phyloP scores from a whole-genome alignment of 2,888 invertebrate species.

The Flabesymbios commensalis region DNA sequence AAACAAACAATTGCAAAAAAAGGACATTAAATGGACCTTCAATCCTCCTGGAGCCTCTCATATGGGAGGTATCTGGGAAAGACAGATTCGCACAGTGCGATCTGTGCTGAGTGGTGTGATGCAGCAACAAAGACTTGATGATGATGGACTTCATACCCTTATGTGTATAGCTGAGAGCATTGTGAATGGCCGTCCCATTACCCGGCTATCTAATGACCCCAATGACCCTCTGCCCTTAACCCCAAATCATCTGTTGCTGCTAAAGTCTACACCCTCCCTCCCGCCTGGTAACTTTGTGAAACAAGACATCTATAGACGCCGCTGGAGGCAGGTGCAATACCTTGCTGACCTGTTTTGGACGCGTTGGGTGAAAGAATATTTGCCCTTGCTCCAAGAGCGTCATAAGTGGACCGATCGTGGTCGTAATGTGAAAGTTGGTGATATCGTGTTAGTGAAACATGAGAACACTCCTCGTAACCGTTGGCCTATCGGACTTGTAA shows the following conservation, averaged over 20 bases:
- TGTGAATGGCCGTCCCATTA: neutral
- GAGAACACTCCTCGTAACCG: neutral
- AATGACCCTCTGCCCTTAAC: conserved; percentile 15
- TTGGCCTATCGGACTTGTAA: conserved; percentile 4
- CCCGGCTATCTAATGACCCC: neutral
- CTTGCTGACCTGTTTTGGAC: conserved; percentile 36
- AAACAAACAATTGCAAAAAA: neutral
- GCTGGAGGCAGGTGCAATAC: conserved; percentile 33
- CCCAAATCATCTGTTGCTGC: conserved; percentile 20
- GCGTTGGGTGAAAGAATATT: conserved; percentile 34
- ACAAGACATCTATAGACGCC: conserved; percentile 26
- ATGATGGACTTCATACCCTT: neutral
- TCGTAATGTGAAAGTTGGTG: conserved; percentile 4
- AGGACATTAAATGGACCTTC: neutral
- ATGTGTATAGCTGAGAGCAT: neutral
- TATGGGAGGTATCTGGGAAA: conserved; percentile 6
- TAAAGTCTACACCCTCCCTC: conserved; percentile 15
- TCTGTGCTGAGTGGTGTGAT: neutral
- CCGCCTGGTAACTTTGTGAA: conserved; percentile 31
- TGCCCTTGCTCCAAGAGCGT: conserved; percentile 23
- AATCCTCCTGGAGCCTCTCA: neutral
- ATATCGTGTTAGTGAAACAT: conserved; percentile 1
- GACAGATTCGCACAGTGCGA: neutral
- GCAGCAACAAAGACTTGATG: neutral
- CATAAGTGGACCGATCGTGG: conserved; percentile 23